Conservation (phyloP, 2,113 vertebrate genomes). For the Aldabrachelys gigantea region DNA sequence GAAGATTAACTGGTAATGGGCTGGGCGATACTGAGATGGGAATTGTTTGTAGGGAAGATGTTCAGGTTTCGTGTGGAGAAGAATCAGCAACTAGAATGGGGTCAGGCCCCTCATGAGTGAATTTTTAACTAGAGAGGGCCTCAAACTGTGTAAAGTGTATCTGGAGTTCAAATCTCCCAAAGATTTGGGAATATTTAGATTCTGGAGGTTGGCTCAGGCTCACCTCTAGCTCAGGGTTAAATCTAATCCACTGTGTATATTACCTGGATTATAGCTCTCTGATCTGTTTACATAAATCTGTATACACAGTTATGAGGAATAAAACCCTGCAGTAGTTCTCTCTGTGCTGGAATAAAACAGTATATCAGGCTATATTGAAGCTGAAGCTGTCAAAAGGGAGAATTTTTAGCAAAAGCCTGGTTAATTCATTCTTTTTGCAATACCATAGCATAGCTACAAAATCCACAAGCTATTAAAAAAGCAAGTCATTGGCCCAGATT, state of each 20-base stretch:
- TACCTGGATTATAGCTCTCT: neutral
- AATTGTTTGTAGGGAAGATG: neutral
- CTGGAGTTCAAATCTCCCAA: neutral
- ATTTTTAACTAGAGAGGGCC: neutral
- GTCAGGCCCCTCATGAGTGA: neutral
- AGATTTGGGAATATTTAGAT: neutral
- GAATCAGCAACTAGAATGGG: neutral
- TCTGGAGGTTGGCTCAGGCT: neutral
- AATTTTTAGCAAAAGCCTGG: slow-evolving; percentile 11
- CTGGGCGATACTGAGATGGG: neutral
- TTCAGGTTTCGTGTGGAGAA: neutral
- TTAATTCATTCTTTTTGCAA: slow-evolving; percentile 4
- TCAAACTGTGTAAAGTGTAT: neutral
- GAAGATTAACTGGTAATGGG: neutral
- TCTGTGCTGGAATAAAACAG: neutral
- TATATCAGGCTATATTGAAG: neutral
- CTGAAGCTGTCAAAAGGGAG: neutral
- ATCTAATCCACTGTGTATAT: neutral
- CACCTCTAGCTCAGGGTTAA: neutral
- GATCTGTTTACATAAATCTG: neutral
- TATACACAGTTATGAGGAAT: slow-evolving; percentile 8
- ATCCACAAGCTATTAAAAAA: neutral
- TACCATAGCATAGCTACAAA: neutral
- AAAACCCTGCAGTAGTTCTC: slow-evolving; percentile 25
- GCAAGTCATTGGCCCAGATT: neutral